A percentile compares a stretch with the other conserved stretches of the same genome.
Evolutionary conservation across 2,888 invertebrate species (phyloP).

Genomic region (Caenorhabditis auriculariae): DNA sequence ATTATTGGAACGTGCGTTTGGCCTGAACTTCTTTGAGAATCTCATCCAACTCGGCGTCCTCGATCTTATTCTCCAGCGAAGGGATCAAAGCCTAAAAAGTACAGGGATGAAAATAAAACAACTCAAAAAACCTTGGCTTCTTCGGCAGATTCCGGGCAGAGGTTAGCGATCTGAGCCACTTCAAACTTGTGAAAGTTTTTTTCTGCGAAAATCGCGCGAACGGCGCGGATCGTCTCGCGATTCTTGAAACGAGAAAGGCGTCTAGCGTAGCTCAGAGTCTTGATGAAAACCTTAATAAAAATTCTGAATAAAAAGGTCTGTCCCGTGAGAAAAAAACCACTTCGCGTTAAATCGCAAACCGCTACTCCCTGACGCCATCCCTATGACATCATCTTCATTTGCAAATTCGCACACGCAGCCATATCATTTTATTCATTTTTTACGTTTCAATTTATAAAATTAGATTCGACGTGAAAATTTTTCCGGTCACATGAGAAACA

Average conservation of each 20-base stretch:
- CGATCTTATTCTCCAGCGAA: slow-evolving; percentile 85
- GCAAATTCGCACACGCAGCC: too few relatives aligned
- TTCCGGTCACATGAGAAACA: too few relatives aligned
- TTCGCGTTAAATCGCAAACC: too few relatives aligned
- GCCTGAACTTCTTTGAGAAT: slow-evolving; percentile 96
- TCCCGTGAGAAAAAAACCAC: not conserved
- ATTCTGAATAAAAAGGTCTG: not conserved
- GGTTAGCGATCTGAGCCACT: slow-evolving; percentile 90
- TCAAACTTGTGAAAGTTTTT: slow-evolving; percentile 96
- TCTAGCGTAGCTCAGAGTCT: slow-evolving; percentile 91
- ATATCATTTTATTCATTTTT: too few relatives aligned
- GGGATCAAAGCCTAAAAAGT: slow-evolving; percentile 38
- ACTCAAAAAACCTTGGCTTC: slow-evolving; percentile 78
- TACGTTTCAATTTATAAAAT: too few relatives aligned
- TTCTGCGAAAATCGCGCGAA: slow-evolving; percentile 72
- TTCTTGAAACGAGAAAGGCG: slow-evolving; percentile 96
- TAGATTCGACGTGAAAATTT: too few relatives aligned
- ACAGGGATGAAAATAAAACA: slow-evolving; percentile 1
- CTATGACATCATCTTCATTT: too few relatives aligned
- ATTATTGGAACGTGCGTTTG: slow-evolving; percentile 86
- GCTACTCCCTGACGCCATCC: too few relatives aligned
- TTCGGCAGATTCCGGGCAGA: slow-evolving; percentile 97
- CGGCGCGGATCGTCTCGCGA: slow-evolving; percentile 93
- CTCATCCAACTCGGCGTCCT: slow-evolving; percentile 94
- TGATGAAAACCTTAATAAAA: slow-evolving; percentile 76